These are phyloP conservation scores for Drosophila ananassae DNA, from an alignment of 1,140 invertebrate genomes.

Conservation along the genomic window DNA sequence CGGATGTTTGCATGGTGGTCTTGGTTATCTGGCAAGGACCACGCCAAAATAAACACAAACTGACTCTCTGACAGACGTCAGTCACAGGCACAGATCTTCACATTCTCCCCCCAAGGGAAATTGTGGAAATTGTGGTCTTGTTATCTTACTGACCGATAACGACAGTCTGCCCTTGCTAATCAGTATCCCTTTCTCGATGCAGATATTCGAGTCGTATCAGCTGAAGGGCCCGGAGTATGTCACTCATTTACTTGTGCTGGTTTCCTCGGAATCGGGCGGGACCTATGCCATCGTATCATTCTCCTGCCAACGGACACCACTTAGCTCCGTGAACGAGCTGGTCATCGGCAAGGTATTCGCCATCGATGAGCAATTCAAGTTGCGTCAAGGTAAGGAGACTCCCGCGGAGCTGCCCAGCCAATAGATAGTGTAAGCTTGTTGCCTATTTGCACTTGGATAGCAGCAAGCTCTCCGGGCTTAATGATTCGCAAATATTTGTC, in stretches of 20 bases:
- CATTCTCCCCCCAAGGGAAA: no score
- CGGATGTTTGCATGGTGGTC: constrained; percentile 3
- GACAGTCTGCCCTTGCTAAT: not conserved
- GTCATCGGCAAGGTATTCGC: constrained; percentile 88
- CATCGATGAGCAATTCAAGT: constrained; percentile 88
- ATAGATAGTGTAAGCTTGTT: not conserved
- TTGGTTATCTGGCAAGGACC: not conserved
- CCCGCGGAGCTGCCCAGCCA: not conserved
- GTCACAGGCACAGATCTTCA: not conserved
- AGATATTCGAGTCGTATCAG: constrained; percentile 83
- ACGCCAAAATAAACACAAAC: not conserved
- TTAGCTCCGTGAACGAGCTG: constrained; percentile 87
- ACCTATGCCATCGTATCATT: constrained; percentile 88
- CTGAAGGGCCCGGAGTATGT: constrained; percentile 76
- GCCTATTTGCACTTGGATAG: not conserved
- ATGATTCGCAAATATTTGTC: not conserved
- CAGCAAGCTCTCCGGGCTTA: not conserved
- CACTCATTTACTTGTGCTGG: constrained; percentile 87
- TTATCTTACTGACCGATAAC: not conserved
- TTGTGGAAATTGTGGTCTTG: not conserved
- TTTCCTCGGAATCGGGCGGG: constrained; percentile 86
- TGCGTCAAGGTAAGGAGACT: constrained; percentile 86
- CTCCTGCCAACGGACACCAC: constrained; percentile 85
- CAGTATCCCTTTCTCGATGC: not conserved
- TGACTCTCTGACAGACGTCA: not conserved